Percentiles rank a stretch among this genome's conserved stretches.
Conservation (phyloP, 92 coral and sea anemone genomes). For the Montipora capitata region DNA sequence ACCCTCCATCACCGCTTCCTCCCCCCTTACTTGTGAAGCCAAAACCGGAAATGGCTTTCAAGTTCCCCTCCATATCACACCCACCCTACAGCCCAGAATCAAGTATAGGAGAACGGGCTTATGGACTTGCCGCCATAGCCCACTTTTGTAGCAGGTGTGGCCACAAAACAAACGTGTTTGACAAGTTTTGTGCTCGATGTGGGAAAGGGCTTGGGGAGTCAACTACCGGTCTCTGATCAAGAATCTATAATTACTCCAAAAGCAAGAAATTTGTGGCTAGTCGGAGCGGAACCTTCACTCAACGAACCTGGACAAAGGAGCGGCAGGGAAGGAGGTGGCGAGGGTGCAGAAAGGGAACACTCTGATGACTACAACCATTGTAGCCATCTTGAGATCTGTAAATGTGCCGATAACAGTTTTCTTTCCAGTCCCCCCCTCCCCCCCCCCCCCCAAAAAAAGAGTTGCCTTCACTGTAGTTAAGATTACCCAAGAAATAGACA, state of each 20-base stretch:
- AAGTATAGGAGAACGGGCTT: constrained; percentile 64
- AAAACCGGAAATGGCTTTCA: constrained; percentile 70
- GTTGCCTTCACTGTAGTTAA: too few relatives aligned
- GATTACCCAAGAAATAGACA: too few relatives aligned
- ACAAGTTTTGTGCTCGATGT: constrained; percentile 94
- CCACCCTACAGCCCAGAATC: constrained; percentile 57
- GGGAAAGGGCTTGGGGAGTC: constrained; percentile 79
- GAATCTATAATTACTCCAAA: neutral
- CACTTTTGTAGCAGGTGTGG: constrained; percentile 95
- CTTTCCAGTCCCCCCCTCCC: too few relatives aligned
- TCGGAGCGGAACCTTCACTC: neutral
- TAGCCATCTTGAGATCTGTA: too few relatives aligned
- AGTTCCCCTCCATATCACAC: constrained; percentile 44
- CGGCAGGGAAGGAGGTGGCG: too few relatives aligned
- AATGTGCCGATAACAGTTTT: too few relatives aligned
- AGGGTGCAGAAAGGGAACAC: too few relatives aligned
- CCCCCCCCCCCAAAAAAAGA: too few relatives aligned
- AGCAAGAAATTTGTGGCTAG: neutral
- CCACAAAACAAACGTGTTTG: constrained; percentile 82
- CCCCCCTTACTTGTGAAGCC: constrained; percentile 90
- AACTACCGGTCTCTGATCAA: constrained; percentile 22
- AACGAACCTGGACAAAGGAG: too few relatives aligned
- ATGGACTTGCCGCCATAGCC: constrained; percentile 61
- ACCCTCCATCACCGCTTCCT: constrained; percentile 84
- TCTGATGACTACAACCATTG: too few relatives aligned